phyloP scores from a whole-genome alignment of 2,797 vertebrate species.

The Morus bassanus region DNA sequence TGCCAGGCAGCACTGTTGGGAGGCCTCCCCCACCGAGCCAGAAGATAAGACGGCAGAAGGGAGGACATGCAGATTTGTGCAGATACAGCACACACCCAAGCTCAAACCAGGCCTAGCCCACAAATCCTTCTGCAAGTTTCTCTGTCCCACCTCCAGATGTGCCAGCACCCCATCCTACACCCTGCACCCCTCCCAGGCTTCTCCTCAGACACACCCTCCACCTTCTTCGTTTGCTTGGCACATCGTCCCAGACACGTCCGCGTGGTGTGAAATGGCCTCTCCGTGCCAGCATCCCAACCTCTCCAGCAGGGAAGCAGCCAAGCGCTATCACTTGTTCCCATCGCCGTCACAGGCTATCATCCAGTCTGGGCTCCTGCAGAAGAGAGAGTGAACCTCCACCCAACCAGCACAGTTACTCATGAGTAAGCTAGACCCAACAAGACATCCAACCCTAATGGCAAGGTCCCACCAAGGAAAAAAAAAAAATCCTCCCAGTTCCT shows the following conservation, averaged over 20 bases:
- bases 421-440: neutral
- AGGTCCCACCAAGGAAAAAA: neutral
- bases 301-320: neutral
- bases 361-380: neutral
- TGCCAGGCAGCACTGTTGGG: neutral
- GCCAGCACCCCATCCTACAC: slow-evolving; percentile 43
- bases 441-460: neutral
- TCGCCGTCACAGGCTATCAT: neutral
- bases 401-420: neutral
- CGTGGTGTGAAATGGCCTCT: neutral
- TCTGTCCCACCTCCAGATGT: slow-evolving; percentile 23
- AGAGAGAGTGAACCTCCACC: neutral
- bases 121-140: slow-evolving; percentile 49
- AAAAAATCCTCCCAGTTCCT: neutral
- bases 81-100: slow-evolving; percentile 10
- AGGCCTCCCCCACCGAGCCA: neutral
- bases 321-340: neutral
- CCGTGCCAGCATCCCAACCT: neutral
- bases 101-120: neutral
- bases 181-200: slow-evolving; percentile 37
- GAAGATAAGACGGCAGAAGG: neutral
- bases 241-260: neutral
- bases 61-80: neutral
- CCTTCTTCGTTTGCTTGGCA: slow-evolving; percentile 9
- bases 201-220: neutral